Percentiles rank a stretch among this genome's conserved stretches.
Conservation (phyloP, 2,797 vertebrate species). For the Scomberomorus guttatus region DNA sequence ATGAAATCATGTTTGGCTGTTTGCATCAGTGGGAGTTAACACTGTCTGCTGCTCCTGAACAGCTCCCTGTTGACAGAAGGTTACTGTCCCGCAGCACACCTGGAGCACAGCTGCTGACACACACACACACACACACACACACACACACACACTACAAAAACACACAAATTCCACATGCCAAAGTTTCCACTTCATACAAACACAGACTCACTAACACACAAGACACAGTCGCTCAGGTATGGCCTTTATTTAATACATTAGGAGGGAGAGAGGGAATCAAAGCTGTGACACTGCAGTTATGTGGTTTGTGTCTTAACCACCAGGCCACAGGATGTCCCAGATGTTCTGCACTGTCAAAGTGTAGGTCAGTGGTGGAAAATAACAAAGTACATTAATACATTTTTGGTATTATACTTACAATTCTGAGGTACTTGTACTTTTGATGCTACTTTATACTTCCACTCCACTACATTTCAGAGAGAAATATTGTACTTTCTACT, state of each 20-base stretch:
- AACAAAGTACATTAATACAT: too few relatives aligned
- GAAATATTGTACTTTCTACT: too few relatives aligned
- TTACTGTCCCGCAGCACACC: slow-evolving; percentile 49
- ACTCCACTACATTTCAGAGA: too few relatives aligned
- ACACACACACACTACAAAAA: slow-evolving; percentile 20
- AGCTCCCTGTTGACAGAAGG: slow-evolving; percentile 39
- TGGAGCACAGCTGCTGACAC: slow-evolving; percentile 49
- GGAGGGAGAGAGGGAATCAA: not conserved
- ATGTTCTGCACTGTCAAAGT: slow-evolving; percentile 14
- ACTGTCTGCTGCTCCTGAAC: slow-evolving; percentile 41
- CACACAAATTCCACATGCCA: slow-evolving; percentile 51
- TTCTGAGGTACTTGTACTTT: too few relatives aligned
- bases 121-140: slow-evolving; percentile 2
- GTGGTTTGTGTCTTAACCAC: not conserved
- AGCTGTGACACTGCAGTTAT: not conserved
- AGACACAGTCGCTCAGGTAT: not conserved
- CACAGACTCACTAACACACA: not conserved
- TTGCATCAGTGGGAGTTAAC: slow-evolving; percentile 25
- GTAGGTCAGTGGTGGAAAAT: too few relatives aligned
- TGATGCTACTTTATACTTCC: too few relatives aligned
- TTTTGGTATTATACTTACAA: too few relatives aligned
- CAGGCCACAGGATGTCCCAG: not conserved
- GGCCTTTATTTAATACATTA: not conserved
- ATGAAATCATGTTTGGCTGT: slow-evolving; percentile 48
- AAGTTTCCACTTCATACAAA: slow-evolving; percentile 51